Base-by-base conservation (phyloP, 64 coral and sea anemone species). In the Pachyseris speciosa region DNA sequence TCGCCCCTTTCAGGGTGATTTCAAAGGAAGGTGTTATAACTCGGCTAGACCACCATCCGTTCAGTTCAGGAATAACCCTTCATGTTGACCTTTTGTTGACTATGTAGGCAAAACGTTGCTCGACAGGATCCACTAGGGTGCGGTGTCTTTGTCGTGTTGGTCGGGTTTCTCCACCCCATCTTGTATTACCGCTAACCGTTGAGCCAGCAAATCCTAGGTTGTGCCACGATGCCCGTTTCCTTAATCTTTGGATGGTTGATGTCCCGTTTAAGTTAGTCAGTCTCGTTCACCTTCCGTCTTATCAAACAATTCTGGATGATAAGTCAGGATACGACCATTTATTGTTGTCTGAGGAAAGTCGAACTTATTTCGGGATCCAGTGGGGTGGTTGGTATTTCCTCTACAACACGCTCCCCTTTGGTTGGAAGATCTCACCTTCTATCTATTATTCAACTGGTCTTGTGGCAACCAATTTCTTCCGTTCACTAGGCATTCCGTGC, bases 221-320 rank as follows among this genome's bases (percentile, higher is more conserved):
- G 19, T 75, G 90, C 27, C 67, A 92, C 24, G 79, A 92, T 40
- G 48, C 70, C 7, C 66, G 81, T 0, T 85, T 51, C 64, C 12
- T 77, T 4, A 86, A 78, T 22, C 26, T 92, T 22, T 85, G 52
- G 68, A 84, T 91, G 11, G 34, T 27, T 17, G 77, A 91, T 31
- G 20, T 83, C 2, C 89, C 89, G 9, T 91, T 91, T 13, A 33
- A 32, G 31, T 31, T 79, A 15, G 87, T 80, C 33, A 33, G 77
- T 7, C 24, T 80, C 9, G 4, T 40, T 9, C 52, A 90, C 16
- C 57, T 90, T 1, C 87, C 74, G 9, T 63, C 59, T 63, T 63
- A 63, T 27, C 59, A 63, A 63, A 63, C 59, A 3, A n/a, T 63
- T 27, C 59, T 28, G 22, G 59, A 63, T 27, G 19, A 25, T 24